Percentiles rank a stretch among this genome's conserved stretches.
These are phyloP conservation scores for Onthophagus taurus DNA, from an alignment of 1,140 invertebrate species.

Conservation along the genomic window DNA sequence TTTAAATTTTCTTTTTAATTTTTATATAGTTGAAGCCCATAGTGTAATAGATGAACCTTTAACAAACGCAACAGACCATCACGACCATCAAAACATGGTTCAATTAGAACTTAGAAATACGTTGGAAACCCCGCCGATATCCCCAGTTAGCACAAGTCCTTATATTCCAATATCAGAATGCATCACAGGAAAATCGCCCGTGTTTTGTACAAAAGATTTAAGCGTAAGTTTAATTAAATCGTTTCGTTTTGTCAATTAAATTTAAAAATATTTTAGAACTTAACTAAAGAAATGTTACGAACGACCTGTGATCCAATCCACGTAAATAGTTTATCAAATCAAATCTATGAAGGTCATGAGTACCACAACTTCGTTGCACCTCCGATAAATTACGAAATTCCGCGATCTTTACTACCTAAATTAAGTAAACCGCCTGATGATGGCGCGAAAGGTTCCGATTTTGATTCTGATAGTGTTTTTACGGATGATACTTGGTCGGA, in stretches of 20 bases:
- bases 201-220: slow-evolving; percentile 1
- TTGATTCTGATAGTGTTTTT: slow-evolving; percentile 50
- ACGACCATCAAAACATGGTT: too few relatives aligned
- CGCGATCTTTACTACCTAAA: slow-evolving; percentile 33
- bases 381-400: slow-evolving; percentile 47
- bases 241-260: too few relatives aligned
- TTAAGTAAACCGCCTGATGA: slow-evolving; percentile 37
- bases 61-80: too few relatives aligned
- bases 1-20: too few relatives aligned
- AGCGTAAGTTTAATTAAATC: background rate
- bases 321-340: too few relatives aligned
- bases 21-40: too few relatives aligned
- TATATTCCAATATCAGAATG: slow-evolving; percentile 84
- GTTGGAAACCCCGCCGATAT: slow-evolving; percentile 27
- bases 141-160: slow-evolving; percentile 40
- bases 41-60: slow-evolving; percentile 6
- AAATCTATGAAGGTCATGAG: too few relatives aligned
- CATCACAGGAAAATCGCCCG: slow-evolving; percentile 59
- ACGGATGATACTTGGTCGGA: slow-evolving; percentile 48
- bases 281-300: slow-evolving; percentile 23
- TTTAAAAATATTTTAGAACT: slow-evolving; percentile 21
- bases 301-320: slow-evolving; percentile 14
- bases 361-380: slow-evolving; percentile 25
- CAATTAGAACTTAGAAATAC: slow-evolving; percentile 35
- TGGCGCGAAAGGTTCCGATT: slow-evolving; percentile 46